A percentile compares a stretch with the other conserved stretches of the same genome.
These are phyloP conservation scores for Sardina pilchardus DNA, from an alignment of 2,113 vertebrate genomes.

Conservation along the genomic window DNA sequence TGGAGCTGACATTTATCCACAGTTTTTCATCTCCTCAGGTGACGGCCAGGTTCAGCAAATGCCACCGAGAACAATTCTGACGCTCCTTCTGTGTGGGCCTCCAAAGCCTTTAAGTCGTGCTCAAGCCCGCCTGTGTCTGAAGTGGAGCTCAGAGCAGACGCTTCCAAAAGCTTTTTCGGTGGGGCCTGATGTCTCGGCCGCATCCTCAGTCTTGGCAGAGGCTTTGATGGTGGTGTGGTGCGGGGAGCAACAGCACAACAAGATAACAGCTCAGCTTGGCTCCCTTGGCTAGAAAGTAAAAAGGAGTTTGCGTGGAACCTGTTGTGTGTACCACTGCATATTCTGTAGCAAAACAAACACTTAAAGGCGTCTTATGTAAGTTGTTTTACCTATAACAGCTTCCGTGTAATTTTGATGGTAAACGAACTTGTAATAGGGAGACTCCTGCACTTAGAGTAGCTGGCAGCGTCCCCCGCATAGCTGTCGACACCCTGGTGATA, in stretches of 20 bases:
- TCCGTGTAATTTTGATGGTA: too few species aligned
- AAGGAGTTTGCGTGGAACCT: neutral
- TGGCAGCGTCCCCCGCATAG: too few species aligned
- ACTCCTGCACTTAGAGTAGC: too few species aligned
- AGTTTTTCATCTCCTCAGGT: conserved; percentile 49
- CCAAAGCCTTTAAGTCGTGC: conserved; percentile 31
- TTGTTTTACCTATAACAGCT: too few species aligned
- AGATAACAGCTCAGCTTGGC: neutral
- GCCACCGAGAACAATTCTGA: conserved; percentile 46
- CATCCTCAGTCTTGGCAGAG: neutral
- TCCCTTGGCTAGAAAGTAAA: neutral
- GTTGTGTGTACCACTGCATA: neutral
- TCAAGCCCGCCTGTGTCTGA: neutral
- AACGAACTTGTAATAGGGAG: too few species aligned
- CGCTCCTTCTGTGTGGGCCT: conserved; percentile 13
- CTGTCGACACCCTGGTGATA: too few species aligned
- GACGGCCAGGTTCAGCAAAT: conserved; percentile 59
- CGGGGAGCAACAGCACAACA: too few species aligned
- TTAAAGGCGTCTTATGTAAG: too few species aligned
- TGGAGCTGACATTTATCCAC: conserved; percentile 66
- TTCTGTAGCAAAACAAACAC: neutral
- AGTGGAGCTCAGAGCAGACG: neutral
- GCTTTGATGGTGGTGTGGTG: neutral
- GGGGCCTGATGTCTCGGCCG: neutral
- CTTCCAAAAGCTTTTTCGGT: neutral